phyloP scores from a whole-genome alignment of 2,888 invertebrate species.

The Thymelicus acteon region DNA sequence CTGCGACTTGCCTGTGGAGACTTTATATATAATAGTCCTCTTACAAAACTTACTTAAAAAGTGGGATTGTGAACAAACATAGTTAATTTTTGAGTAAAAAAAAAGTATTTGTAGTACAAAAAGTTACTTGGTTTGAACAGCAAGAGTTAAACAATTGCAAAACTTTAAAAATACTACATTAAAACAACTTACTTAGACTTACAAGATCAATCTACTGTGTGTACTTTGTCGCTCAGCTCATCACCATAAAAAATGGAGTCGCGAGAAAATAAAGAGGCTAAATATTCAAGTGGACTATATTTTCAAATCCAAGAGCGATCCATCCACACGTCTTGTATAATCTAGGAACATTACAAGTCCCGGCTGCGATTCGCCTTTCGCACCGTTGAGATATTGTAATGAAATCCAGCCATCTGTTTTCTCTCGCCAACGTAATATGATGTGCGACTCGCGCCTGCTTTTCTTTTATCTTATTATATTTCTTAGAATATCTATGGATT shows the following conservation, averaged over 20 bases:
- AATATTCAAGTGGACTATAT: slow-evolving; percentile 47
- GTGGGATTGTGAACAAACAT: no score
- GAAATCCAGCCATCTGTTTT: slow-evolving; percentile 81
- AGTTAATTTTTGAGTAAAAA: no score
- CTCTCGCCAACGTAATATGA: slow-evolving; percentile 71
- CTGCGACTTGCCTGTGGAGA: no score
- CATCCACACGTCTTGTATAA: slow-evolving; percentile 70
- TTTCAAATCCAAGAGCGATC: slow-evolving; percentile 54
- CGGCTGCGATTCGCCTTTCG: slow-evolving; percentile 72
- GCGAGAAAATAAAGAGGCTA: slow-evolving; percentile 30
- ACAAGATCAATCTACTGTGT: neutral
- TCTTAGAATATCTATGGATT: slow-evolving; percentile 30
- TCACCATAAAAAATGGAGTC: slow-evolving; percentile 32
- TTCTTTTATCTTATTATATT: slow-evolving; percentile 53
- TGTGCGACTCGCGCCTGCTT: slow-evolving; percentile 65
- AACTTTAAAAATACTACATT: neutral
- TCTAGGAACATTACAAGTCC: slow-evolving; percentile 68
- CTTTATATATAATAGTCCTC: no score
- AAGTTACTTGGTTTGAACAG: neutral
- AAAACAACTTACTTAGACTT: neutral
- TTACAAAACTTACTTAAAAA: no score
- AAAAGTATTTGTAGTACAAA: no score
- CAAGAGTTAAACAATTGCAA: neutral
- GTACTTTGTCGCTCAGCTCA: slow-evolving; percentile 11
- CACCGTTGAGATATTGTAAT: slow-evolving; percentile 77